Conservation (phyloP, 2,888 invertebrate genomes). For the Dolichopus griseipennis region DNA sequence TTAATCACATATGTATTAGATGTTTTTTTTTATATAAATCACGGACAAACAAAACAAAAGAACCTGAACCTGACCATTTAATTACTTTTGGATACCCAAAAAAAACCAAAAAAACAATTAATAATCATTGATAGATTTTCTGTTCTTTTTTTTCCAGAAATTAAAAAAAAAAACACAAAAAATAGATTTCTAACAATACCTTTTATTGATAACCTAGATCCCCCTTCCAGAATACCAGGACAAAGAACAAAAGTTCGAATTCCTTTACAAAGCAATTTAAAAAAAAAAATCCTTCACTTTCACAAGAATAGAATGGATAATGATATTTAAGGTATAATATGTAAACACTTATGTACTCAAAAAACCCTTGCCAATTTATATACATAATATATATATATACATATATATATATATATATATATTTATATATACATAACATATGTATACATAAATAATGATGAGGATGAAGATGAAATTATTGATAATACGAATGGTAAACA, state of each 20-base stretch:
- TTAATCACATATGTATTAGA: background rate
- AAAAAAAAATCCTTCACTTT: background rate
- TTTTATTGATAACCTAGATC: background rate
- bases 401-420: too few relatives aligned
- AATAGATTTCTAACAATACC: background rate
- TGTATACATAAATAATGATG: background rate
- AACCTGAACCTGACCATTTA: background rate
- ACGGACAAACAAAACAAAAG: background rate
- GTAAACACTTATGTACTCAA: background rate
- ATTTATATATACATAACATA: background rate
- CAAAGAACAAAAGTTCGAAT: background rate
- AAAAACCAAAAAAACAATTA: background rate
- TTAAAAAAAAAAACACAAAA: too few relatives aligned
- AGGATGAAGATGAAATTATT: background rate
- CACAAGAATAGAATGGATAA: background rate
- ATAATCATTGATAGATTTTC: background rate
- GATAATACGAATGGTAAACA: background rate
- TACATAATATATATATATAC: background rate
- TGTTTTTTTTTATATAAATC: background rate
- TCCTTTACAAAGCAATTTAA: background rate
- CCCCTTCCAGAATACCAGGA: background rate
- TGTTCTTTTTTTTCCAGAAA: background rate
- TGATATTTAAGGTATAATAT: background rate
- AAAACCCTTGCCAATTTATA: background rate
- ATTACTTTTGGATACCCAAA: background rate